Conservation (phyloP, 2,888 invertebrate genomes). For the Gisinianus flammeolus region DNA sequence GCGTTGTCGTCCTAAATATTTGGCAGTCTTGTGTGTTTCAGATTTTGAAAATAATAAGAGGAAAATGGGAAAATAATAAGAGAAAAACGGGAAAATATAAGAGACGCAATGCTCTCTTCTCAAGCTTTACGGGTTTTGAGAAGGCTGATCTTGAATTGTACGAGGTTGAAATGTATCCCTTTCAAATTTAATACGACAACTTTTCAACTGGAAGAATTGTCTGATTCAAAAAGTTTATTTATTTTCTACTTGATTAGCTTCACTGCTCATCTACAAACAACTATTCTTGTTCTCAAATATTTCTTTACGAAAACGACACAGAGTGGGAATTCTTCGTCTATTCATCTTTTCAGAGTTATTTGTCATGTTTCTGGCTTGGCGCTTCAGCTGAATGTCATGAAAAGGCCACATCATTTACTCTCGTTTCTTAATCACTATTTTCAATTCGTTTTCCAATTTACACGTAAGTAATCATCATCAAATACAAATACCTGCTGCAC, state of each 20-base stretch:
- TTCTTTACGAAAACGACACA: neutral
- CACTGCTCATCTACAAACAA: neutral
- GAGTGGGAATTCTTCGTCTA: neutral
- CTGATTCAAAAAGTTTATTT: neutral
- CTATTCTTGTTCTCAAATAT: neutral
- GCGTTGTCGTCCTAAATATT: too few relatives aligned
- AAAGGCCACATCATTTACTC: neutral
- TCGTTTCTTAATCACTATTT: constrained; percentile 1
- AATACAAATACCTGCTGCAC: neutral
- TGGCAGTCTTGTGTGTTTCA: too few relatives aligned
- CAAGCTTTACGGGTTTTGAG: neutral
- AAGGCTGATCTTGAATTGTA: neutral
- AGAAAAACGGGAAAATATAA: too few relatives aligned
- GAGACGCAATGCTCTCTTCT: neutral
- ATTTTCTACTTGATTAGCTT: constrained; percentile 9
- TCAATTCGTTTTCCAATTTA: neutral
- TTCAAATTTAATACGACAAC: neutral
- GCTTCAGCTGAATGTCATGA: neutral
- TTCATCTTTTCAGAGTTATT: constrained; percentile 17
- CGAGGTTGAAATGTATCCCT: neutral
- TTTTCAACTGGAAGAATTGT: neutral
- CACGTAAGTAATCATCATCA: neutral
- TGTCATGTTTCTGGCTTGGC: neutral
- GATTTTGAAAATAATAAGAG: too few relatives aligned
- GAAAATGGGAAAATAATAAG: too few relatives aligned